phyloP scores from a whole-genome alignment of 2,113 vertebrate genomes.

The Pachycephala philippinensis region DNA sequence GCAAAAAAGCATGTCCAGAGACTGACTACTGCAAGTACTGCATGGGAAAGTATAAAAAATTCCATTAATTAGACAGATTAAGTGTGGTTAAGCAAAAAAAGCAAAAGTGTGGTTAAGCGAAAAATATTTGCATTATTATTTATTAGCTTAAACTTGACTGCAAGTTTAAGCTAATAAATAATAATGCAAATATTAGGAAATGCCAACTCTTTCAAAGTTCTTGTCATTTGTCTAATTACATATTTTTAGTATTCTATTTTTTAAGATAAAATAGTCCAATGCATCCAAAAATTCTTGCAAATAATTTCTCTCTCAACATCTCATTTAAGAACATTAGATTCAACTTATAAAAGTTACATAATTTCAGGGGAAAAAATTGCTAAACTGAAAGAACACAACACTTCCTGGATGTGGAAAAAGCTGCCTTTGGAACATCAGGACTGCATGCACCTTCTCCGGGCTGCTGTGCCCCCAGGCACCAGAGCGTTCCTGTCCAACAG shows the following conservation, averaged over 20 bases:
- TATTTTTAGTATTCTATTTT: not conserved
- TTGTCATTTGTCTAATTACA: not conserved
- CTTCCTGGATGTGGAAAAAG: not conserved
- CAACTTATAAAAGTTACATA: not conserved
- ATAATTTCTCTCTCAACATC: not conserved
- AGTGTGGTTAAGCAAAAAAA: not conserved
- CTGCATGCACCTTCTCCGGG: accelerated
- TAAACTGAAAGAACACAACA: not conserved
- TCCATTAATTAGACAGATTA: not conserved
- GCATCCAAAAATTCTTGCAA: not conserved
- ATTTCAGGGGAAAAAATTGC: not conserved
- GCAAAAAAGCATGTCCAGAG: not conserved
- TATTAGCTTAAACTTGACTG: not conserved
- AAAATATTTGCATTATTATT: not conserved
- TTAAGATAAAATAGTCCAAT: not conserved
- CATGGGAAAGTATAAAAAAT: not conserved
- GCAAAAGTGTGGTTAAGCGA: too few species aligned
- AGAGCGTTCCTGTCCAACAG: accelerated
- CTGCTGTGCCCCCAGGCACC: not conserved
- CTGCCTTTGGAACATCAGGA: not conserved
- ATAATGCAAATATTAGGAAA: not conserved
- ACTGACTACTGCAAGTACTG: not conserved
- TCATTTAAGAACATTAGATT: not conserved
- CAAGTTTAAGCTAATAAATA: not conserved
- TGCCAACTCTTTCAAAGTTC: not conserved